A percentile compares a stretch with the other conserved stretches of the same genome.
Conservation (phyloP, 2,888 invertebrate genomes). For the Ferrisia virgata region DNA sequence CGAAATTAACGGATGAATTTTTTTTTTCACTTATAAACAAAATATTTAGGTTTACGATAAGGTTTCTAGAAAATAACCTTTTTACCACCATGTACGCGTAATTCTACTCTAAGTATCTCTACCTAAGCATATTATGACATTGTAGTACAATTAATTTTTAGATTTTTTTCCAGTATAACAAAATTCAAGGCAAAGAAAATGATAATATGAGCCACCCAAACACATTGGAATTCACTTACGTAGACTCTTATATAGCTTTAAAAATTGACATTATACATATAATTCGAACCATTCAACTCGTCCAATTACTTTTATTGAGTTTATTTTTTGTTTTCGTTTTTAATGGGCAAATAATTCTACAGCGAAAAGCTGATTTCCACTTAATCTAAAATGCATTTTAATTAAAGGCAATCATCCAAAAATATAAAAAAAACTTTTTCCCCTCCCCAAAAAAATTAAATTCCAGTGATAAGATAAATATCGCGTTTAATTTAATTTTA, state of each 20-base stretch:
- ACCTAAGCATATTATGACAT: too few species aligned
- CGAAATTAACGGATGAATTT: neutral
- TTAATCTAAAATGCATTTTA: neutral
- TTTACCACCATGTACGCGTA: neutral
- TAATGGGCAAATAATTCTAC: neutral
- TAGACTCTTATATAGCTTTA: neutral
- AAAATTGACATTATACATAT: neutral
- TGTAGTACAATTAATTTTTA: too few species aligned
- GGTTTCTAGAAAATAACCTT: neutral
- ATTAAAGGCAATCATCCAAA: neutral
- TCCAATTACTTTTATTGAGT: neutral
- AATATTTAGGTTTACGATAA: neutral
- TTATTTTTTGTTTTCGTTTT: neutral
- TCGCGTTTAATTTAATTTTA: neutral
- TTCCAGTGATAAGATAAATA: neutral
- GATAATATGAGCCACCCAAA: neutral
- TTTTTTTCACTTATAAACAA: neutral
- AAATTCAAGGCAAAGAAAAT: neutral
- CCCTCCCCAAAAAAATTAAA: neutral
- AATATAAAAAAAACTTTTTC: neutral
- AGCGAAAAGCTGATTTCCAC: neutral
- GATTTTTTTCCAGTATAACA: too few species aligned
- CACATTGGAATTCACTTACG: neutral
- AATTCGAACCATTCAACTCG: neutral
- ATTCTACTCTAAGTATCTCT: too few species aligned